A percentile compares a stretch with the other conserved stretches of the same genome.
These are phyloP conservation scores for Dolichomitus sp. DNA, from an alignment of 2,888 invertebrate genomes.

Conservation along the genomic window DNA sequence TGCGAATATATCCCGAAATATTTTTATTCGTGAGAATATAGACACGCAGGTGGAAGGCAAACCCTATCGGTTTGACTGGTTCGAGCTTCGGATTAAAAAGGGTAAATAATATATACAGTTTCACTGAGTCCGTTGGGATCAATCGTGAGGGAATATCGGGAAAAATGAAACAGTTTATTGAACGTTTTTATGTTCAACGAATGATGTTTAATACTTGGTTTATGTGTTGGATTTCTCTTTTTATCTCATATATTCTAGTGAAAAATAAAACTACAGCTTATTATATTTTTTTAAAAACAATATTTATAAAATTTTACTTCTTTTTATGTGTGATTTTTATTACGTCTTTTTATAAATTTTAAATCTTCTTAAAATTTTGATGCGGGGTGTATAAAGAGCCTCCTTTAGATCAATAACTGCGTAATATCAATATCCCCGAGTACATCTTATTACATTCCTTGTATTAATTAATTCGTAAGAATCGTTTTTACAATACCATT, in stretches of 20 bases:
- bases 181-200: background rate
- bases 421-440: too few relatives aligned
- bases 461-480: too few relatives aligned
- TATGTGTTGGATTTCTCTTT: background rate
- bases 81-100: slow-evolving; percentile 4
- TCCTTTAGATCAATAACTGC: too few relatives aligned
- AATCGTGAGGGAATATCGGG: background rate
- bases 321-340: too few relatives aligned
- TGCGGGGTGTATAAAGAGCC: too few relatives aligned
- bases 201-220: background rate
- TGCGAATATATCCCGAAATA: background rate
- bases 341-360: too few relatives aligned
- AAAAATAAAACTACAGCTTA: background rate
- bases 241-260: background rate
- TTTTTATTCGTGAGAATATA: background rate
- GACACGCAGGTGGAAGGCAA: background rate
- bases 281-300: background rate
- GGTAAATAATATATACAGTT: slow-evolving; percentile 5
- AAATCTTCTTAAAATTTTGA: too few relatives aligned
- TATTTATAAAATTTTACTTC: too few relatives aligned
- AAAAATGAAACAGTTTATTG: background rate
- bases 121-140: background rate
- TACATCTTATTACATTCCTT: too few relatives aligned
- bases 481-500: too few relatives aligned
- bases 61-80: slow-evolving; percentile 7